Evolutionary conservation across 2,113 vertebrate species (phyloP), one percentile per base, ranked within the genome.

Genomic region (Hippocampus comes): DNA sequence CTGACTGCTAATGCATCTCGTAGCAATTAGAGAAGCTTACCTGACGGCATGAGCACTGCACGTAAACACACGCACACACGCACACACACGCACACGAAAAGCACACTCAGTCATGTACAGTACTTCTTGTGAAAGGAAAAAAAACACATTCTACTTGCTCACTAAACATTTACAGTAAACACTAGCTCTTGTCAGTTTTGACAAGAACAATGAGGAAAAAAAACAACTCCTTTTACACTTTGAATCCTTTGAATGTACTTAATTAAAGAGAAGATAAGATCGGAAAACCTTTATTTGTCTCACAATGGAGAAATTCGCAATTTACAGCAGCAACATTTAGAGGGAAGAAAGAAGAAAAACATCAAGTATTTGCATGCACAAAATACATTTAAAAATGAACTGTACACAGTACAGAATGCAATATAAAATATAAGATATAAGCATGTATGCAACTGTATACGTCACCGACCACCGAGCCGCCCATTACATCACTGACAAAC

Each of bases 21-120:
- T 87, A 84, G 88, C 88, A 83, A 93, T 88, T 92, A 94, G 91
- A 83, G 90, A 92, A 87, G 78, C 78, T 89, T 89, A 90, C 91
- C 89, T 92, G 72, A 9, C 68, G n/a, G 72, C 80, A 63, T 85
- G 85, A 85, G 81, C 83, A 87, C 86, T 86, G 81, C 86, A 82
- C 69, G 60, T 78, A 79, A 73, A n/a, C 38, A 84, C 82, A 88
- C 83, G 1, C 27, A 30, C 2, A 30, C 27, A 30, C 27, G 1
- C 27, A 30, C 2, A 30, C 27, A 30, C n/a, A 83, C 82, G 87
- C 82, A 81, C 68, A 73, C 65, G 65, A 70, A 76, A 42, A 42
- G 72, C 73, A 86, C 77, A 84, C 79, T 77, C 74, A 61, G 34
- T 6, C 34, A 6, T 38, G 34, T 38, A 38, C 34, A 38, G 34